Conservation (phyloP, 2,888 invertebrate genomes). For the Noctua comes region DNA sequence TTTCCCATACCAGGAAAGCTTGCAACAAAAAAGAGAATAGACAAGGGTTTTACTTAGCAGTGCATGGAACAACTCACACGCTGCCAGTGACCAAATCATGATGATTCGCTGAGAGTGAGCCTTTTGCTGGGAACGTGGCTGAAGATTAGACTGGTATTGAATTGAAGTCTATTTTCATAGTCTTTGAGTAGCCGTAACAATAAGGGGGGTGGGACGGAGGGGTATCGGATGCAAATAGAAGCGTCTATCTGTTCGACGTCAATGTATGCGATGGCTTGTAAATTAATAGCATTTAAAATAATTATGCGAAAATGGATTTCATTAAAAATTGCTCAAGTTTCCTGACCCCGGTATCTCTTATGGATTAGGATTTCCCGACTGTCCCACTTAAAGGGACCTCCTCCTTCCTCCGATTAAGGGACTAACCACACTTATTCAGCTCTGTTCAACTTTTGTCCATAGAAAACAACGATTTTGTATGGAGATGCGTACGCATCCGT, state of each 20-base stretch:
- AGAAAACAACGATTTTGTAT: too few species aligned
- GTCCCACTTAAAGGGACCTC: too few species aligned
- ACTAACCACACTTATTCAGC: too few species aligned
- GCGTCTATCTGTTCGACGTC: constrained; percentile 12
- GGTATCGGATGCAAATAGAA: constrained; percentile 47
- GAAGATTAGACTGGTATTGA: background rate
- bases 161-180: constrained; percentile 14
- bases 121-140: background rate
- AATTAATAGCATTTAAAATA: constrained; percentile 9
- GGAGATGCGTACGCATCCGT: too few species aligned
- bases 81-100: background rate
- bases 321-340: background rate
- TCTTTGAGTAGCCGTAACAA: constrained; percentile 44
- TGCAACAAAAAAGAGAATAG: background rate
- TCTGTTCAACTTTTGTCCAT: too few species aligned
- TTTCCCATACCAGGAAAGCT: background rate
- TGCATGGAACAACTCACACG: background rate
- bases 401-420: too few species aligned
- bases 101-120: background rate
- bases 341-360: background rate
- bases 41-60: background rate
- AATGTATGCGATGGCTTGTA: constrained; percentile 9
- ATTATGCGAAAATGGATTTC: background rate
- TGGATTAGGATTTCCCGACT: background rate
- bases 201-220: background rate